These are phyloP conservation scores for Bombyx mandarina DNA, from an alignment of 1,140 invertebrate genomes.

Conservation along the genomic window DNA sequence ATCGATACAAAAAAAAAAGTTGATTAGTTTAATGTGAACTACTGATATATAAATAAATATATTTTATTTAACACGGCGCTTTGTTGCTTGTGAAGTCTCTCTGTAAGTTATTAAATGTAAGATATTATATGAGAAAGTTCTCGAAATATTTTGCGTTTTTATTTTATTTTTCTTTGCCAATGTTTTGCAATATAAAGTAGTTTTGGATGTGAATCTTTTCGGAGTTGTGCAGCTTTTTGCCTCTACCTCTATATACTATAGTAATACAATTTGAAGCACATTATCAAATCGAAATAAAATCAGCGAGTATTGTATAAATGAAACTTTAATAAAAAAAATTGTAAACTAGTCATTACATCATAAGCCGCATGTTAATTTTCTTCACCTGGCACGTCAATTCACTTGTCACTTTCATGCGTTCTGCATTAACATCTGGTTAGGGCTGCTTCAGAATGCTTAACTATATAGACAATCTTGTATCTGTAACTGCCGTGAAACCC, in stretches of 20 bases:
- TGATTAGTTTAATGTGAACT: background rate
- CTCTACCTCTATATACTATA: background rate
- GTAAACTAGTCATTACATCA: no score
- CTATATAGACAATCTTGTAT: no score
- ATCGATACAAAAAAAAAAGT: no score
- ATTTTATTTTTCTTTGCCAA: slow-evolving; percentile 15
- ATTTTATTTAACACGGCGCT: slow-evolving; percentile 3
- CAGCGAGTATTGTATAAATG: background rate
- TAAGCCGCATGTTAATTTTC: no score
- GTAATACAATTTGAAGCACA: no score
- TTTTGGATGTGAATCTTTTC: background rate
- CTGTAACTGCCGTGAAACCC: no score
- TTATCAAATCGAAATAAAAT: no score
- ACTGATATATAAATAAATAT: background rate
- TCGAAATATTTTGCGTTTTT: slow-evolving; percentile 40
- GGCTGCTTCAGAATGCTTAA: no score
- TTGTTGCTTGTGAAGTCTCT: slow-evolving; percentile 40
- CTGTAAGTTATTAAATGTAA: slow-evolving; percentile 51
- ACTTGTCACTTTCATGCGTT: no score
- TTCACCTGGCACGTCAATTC: no score
- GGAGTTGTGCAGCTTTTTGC: background rate
- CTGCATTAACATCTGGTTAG: no score
- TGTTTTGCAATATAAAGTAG: background rate
- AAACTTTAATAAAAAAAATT: no score
- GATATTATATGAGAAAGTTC: slow-evolving; percentile 59